A percentile compares a stretch with the other conserved stretches of the same genome.
phyloP scores from a whole-genome alignment of 2,797 vertebrate genomes.

The Thripadectes ignobilis region DNA sequence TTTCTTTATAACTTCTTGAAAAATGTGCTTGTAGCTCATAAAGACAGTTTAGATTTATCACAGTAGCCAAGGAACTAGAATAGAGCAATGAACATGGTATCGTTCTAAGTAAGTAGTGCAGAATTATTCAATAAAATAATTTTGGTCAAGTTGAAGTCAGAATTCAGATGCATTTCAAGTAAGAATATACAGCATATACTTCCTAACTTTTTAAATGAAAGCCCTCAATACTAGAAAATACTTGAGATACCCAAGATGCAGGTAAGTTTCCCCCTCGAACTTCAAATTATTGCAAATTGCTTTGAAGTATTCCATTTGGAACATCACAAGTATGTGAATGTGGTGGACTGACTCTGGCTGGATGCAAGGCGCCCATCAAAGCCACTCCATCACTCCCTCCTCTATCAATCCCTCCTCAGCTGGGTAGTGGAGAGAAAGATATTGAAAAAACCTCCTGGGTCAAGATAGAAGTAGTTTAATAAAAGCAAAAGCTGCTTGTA shows the following conservation, averaged over 20 bases:
- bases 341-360: background rate
- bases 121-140: background rate
- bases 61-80: background rate
- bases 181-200: background rate
- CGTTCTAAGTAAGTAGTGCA: background rate
- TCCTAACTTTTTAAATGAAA: background rate
- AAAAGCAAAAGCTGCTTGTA: background rate
- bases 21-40: background rate
- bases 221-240: background rate
- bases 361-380: background rate
- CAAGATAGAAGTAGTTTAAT: background rate
- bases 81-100: background rate
- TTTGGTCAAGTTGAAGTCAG: background rate
- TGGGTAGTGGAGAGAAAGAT: background rate
- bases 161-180: background rate
- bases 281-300: background rate
- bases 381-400: fast-evolving
- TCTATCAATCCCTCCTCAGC: background rate
- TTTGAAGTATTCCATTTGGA: background rate
- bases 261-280: background rate
- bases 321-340: background rate
- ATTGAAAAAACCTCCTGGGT: background rate
- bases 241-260: background rate
- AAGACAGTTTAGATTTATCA: background rate
- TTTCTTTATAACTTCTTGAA: background rate